A percentile compares a stretch with the other conserved stretches of the same genome.
Evolutionary conservation across 2,888 invertebrate genomes (phyloP).

Genomic region (Amblyteles armatorius): DNA sequence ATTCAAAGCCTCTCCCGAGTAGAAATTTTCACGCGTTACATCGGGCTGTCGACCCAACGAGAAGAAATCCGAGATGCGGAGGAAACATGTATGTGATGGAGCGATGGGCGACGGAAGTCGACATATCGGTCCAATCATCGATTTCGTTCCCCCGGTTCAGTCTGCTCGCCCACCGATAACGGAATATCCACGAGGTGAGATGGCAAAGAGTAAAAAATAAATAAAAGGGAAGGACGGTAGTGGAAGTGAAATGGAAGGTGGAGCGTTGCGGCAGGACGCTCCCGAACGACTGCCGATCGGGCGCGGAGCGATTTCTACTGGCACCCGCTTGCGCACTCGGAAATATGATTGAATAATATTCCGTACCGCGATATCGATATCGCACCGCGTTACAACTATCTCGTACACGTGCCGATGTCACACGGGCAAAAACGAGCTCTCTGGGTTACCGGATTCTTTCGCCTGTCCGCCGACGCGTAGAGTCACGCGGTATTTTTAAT

Average conservation of each 20-base stretch:
- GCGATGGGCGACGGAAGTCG: neutral
- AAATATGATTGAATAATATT: constrained; percentile 37
- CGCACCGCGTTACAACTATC: neutral
- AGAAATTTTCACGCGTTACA: too few species aligned
- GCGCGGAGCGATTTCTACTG: neutral
- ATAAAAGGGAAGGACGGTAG: neutral
- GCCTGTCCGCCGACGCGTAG: neutral
- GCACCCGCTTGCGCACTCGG: neutral
- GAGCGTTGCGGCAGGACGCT: neutral
- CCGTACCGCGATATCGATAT: neutral
- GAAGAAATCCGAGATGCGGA: neutral
- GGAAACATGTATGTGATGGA: neutral
- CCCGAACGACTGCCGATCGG: neutral
- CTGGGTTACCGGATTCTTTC: neutral
- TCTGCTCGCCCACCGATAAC: constrained; percentile 1
- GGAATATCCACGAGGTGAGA: constrained; percentile 3
- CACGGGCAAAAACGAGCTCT: neutral
- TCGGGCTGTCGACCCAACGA: neutral
- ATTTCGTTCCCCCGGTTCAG: neutral
- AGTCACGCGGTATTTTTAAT: neutral
- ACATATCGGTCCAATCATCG: neutral
- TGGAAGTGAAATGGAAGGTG: too few species aligned
- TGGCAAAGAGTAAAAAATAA: constrained; percentile 1
- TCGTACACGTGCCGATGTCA: neutral
- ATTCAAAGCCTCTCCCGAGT: neutral